Evolutionary conservation across 2,113 vertebrate genomes (phyloP), one percentile per base, ranked within the genome.

Genomic region (Brachypodius melanocephalos): DNA sequence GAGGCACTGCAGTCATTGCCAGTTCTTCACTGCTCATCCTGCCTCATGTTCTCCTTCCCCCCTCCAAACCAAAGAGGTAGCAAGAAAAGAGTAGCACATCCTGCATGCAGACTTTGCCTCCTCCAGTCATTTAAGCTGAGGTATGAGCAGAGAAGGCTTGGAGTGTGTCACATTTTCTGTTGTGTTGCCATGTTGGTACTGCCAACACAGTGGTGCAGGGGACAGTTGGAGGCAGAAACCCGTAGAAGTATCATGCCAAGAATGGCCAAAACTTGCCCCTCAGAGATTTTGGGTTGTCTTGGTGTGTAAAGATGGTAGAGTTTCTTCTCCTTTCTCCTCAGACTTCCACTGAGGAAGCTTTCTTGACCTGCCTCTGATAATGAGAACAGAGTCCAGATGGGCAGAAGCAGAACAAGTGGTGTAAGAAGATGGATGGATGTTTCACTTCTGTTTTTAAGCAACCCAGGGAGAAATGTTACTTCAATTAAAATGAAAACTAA

Each of bases 131-230:
- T 66, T 69, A 40, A 76, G 20, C 13, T 65, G 57, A 92, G 38
- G 18, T 31, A 36, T 32, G 59, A 86, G 51, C 15, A 51, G 49
- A 34, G 51, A 22, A 38, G 19, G 2, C 59, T 13, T 54, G 43
- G 18, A 19, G 9, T 63, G 10, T 13, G 29, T 12, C 43, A 46
- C 10, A 5, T 16, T 17, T 86, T 76, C 43, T 85, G 66, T 36
- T 40, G 9, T 14, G 20, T 65, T 63, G 18, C 26, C 0, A 0
- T 1, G 1, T 10, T 16, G 49, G 31, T 31, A 11, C 38, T 49
- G 7, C 40, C 31, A 55, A 19, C 28, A n/a, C 22, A 65, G 29
- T 28, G 55, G 19, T n/a, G 5, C 0, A 0, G 17, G 45, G 36
- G n/a, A 32, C 24, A 45, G 12, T 2, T 49, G 42, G 38, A 84